A percentile compares a stretch with the other conserved stretches of the same genome.
Evolutionary conservation across 2,797 vertebrate species (phyloP).

Genomic region (Tokudaia muenninki): DNA sequence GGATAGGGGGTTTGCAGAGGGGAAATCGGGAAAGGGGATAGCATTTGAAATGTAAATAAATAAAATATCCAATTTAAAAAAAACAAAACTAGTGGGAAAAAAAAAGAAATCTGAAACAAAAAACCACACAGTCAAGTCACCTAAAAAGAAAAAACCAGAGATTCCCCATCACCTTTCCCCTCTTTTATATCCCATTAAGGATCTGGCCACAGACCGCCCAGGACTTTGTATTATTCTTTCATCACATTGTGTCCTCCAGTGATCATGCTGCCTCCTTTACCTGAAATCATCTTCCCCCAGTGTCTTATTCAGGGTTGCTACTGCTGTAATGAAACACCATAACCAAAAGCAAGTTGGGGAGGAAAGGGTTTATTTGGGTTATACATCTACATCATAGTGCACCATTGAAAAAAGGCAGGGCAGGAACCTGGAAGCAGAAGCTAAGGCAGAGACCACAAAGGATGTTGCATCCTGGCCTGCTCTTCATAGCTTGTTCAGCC

Average conservation of each 20-base stretch:
- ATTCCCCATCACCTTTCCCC: background rate
- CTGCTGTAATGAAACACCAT: background rate
- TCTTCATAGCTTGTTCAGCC: background rate
- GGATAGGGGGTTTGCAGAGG: too few species aligned
- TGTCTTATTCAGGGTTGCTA: background rate
- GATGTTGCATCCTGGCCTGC: too few species aligned
- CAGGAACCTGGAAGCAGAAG: background rate
- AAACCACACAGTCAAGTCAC: background rate
- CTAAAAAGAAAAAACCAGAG: background rate
- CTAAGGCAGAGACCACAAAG: background rate
- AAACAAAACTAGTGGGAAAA: too few species aligned
- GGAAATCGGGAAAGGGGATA: too few species aligned
- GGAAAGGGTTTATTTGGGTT: background rate
- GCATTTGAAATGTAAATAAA: too few species aligned
- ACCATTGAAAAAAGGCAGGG: background rate
- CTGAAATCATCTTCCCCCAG: background rate
- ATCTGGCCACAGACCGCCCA: background rate
- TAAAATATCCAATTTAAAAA: too few species aligned
- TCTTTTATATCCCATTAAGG: background rate
- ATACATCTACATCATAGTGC: background rate
- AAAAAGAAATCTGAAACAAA: too few species aligned
- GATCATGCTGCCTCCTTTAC: background rate
- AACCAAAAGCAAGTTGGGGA: background rate
- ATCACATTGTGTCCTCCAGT: background rate
- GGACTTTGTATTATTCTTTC: background rate